These are phyloP conservation scores for Eremophila alpestris DNA, from an alignment of 2,797 vertebrate genomes.

Conservation along the genomic window DNA sequence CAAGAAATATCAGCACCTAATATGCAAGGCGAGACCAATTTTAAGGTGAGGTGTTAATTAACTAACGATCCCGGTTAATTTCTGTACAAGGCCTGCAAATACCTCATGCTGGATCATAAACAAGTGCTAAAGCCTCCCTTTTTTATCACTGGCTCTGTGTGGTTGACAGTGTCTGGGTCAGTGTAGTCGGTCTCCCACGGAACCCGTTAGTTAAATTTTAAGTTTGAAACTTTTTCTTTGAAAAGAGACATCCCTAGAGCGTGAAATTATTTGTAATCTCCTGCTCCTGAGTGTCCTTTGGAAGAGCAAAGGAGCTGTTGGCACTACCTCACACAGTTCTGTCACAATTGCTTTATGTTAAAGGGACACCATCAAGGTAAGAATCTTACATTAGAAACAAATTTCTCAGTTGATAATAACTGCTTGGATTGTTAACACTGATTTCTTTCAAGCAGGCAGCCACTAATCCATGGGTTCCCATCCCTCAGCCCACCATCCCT, in stretches of 20 bases:
- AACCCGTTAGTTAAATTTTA: constrained; percentile 80
- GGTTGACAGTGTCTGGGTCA: constrained; percentile 73
- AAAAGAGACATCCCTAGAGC: constrained; percentile 54
- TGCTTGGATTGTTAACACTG: neutral
- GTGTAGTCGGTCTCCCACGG: constrained; percentile 66
- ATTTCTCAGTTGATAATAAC: neutral
- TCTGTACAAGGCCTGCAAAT: constrained; percentile 78
- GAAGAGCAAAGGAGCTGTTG: constrained; percentile 28
- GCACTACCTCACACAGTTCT: neutral
- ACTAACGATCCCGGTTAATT: constrained; percentile 88
- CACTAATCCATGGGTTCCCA: neutral
- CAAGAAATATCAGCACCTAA: constrained; percentile 97
- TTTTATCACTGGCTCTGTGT: constrained; percentile 47
- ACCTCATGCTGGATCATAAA: constrained; percentile 80
- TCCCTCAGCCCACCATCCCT: fast-evolving
- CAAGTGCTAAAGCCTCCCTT: constrained; percentile 77
- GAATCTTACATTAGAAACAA: constrained; percentile 22
- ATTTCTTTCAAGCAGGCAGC: neutral
- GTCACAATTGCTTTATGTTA: neutral
- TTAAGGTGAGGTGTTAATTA: constrained; percentile 96
- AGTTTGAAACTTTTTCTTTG: constrained; percentile 78
- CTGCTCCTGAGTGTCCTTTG: constrained; percentile 7
- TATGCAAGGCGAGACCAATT: constrained; percentile 97
- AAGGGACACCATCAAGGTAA: constrained; percentile 6
- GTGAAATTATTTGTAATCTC: constrained; percentile 26